Base-by-base conservation (phyloP, 2,888 invertebrate genomes). In the Fragum whitleyi region DNA sequence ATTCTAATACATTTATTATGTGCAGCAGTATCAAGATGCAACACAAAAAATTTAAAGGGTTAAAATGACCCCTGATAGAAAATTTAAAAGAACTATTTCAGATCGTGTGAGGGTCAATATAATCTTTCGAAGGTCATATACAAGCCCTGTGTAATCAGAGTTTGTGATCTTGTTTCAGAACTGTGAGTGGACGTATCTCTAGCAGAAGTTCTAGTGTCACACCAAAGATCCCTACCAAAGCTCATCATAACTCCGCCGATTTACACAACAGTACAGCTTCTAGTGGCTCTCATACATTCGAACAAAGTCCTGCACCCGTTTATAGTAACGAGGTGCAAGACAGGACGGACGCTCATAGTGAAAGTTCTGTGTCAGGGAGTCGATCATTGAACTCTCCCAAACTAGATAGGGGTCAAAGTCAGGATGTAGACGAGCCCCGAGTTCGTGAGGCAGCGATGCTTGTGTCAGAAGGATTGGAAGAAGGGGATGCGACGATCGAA, bases 171-270 rank as follows among this genome's bases (percentile, higher is more conserved):
- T 59, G 11, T 89, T 88, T 14, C 89, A 93, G 93, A 81, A 91
- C 93, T 19, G 90, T 91, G 5, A 93, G 93, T 88, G 91, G 93
- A 69, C 88, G 93, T n/a, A 92, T 93, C 28, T 92, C 93, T 11
- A 91, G 90, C 19, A 89, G 93, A 53, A 93, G 93, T 77, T 90
- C 91, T n/a, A 93, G 92, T 77, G 92, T 92, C 21, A 93, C 93
- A n/a, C 93, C 93, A 26, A 93, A 92, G 84, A 91, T 91, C 71
- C 85, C 90, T 51, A 79, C 90, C 83, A 92, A 91, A 81, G 89
- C 91, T 61, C 90, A 92, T 69, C 89, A 93, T 76, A 92, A 92
- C 80, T 93, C 93, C 32, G 89, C 91, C 21, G 92, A 92, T 80
- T 87, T 91, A 26, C 90, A 91, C 75, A 92, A 92, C 85, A 91